These are phyloP conservation scores for Scaptomyza flava DNA, from an alignment of 2,888 invertebrate genomes.

Conservation along the genomic window DNA sequence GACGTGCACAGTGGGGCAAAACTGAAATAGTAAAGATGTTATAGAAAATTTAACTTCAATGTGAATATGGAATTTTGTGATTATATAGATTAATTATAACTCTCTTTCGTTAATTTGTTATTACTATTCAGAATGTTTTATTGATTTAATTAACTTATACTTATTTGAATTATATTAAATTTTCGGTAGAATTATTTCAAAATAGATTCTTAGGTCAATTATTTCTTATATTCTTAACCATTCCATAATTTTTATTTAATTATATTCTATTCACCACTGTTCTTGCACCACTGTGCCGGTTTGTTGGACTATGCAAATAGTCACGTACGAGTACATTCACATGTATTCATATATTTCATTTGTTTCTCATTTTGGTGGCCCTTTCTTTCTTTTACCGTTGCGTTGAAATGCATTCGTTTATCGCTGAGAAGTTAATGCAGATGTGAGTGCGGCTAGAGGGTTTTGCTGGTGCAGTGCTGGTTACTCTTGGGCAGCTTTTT, in stretches of 20 bases:
- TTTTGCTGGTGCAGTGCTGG: constrained; percentile 10
- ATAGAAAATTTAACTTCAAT: too few relatives aligned
- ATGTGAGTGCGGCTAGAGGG: constrained; percentile 1
- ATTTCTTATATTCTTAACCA: too few relatives aligned
- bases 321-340: constrained; percentile 22
- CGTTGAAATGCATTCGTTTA: constrained; percentile 68
- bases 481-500: constrained; percentile 38
- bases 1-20: constrained; percentile 37
- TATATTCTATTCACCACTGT: too few relatives aligned
- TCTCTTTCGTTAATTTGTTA: too few relatives aligned
- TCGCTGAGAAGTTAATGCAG: constrained; percentile 13
- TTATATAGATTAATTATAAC: too few relatives aligned
- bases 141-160: too few relatives aligned
- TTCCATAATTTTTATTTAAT: too few relatives aligned
- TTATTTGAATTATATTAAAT: too few relatives aligned
- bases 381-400: constrained; percentile 43
- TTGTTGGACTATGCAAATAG: constrained; percentile 19
- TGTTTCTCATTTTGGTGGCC: constrained; percentile 47
- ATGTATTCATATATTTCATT: constrained; percentile 55
- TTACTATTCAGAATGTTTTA: too few relatives aligned
- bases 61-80: too few relatives aligned
- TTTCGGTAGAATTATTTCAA: too few relatives aligned
- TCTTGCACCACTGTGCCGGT: constrained; percentile 37
- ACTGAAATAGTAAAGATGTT: background rate
- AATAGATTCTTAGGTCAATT: too few relatives aligned